Percentiles rank a stretch among this genome's conserved stretches.
phyloP scores from a whole-genome alignment of 2,113 vertebrate genomes.

The Pandion haliaetus region DNA sequence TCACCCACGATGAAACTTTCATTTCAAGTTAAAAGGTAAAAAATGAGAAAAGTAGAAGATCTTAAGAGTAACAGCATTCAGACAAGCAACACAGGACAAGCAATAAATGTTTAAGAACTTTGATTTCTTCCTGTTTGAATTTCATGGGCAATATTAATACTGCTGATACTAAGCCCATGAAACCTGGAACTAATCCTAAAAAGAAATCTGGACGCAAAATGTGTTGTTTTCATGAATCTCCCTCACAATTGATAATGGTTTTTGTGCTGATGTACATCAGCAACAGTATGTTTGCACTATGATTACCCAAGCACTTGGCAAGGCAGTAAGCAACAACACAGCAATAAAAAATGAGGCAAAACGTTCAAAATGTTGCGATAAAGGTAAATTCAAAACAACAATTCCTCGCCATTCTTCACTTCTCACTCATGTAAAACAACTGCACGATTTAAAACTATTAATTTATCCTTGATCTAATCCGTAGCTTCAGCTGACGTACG shows the following conservation, averaged over 20 bases:
- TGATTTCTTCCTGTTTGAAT: background rate
- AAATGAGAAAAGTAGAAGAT: background rate
- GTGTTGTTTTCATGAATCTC: background rate
- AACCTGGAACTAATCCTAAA: background rate
- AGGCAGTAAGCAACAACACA: background rate
- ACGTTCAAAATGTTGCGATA: background rate
- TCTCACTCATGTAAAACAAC: background rate
- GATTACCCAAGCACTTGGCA: background rate
- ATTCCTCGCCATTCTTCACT: background rate
- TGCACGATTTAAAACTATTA: background rate
- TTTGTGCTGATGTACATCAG: background rate
- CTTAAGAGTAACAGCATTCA: background rate
- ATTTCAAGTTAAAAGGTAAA: background rate
- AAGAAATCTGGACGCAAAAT: background rate
- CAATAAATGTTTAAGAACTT: background rate
- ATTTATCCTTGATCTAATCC: background rate
- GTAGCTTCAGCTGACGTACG: background rate
- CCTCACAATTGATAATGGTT: background rate
- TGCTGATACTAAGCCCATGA: background rate
- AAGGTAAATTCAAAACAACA: background rate
- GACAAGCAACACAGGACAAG: background rate
- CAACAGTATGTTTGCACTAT: rapidly evolving
- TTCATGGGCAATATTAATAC: background rate
- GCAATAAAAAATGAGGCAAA: background rate
- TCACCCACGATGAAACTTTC: background rate